Conservation (phyloP, 2,113 vertebrate genomes). For the Oceanodroma tethys region DNA sequence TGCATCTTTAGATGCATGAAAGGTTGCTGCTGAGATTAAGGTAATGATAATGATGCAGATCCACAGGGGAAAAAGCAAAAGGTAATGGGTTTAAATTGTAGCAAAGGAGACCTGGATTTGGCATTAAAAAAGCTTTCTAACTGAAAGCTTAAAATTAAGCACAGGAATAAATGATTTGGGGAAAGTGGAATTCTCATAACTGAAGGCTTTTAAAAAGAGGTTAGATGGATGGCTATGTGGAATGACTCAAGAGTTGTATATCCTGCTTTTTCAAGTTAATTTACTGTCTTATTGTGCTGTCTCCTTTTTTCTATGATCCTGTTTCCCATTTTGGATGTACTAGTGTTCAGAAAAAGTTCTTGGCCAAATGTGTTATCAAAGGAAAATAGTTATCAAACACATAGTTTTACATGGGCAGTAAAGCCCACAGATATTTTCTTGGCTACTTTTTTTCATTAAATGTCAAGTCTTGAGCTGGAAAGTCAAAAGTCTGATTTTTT, state of each 20-base stretch:
- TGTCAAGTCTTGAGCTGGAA: not conserved
- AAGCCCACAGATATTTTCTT: not conserved
- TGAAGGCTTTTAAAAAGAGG: not conserved
- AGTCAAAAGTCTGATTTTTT: not conserved
- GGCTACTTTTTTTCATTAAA: not conserved
- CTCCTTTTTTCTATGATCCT: not conserved
- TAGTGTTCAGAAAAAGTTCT: not conserved
- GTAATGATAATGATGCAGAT: not conserved
- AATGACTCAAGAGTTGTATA: not conserved
- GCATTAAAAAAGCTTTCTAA: not conserved
- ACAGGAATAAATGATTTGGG: not conserved
- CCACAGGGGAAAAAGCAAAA: not conserved
- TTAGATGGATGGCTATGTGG: not conserved
- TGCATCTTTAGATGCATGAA: not conserved
- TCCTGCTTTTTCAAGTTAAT: not conserved
- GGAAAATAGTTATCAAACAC: not conserved
- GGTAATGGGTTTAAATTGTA: not conserved
- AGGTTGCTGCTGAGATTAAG: not conserved
- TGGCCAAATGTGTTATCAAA: not conserved
- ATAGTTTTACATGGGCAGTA: not conserved
- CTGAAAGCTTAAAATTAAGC: not conserved
- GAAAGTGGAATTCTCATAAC: not conserved
- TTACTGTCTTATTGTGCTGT: not conserved
- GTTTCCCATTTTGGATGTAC: not conserved
- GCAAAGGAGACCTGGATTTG: not conserved